A percentile compares a stretch with the other conserved stretches of the same genome.
Conservation (phyloP, 2,888 invertebrate species). For the Cephus rjabovi region DNA sequence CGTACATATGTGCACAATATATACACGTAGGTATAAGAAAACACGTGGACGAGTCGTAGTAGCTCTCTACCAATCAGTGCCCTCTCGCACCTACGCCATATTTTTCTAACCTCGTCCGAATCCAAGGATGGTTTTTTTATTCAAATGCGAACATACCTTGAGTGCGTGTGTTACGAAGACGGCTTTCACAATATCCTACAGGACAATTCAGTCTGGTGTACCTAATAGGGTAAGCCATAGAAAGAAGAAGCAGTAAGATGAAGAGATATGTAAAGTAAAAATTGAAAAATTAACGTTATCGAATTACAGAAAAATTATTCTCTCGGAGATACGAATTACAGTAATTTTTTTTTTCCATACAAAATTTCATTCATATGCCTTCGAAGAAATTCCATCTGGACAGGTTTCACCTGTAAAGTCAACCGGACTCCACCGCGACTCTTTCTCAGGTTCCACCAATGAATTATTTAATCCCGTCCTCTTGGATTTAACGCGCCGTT, state of each 20-base stretch:
- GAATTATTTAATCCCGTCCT: constrained; percentile 6
- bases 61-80: neutral
- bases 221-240: neutral
- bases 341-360: neutral
- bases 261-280: neutral
- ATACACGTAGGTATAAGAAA: neutral
- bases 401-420: neutral
- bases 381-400: neutral
- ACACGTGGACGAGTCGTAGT: neutral
- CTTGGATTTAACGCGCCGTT: neutral
- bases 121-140: constrained; percentile 10
- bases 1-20: neutral
- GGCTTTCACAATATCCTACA: constrained; percentile 1
- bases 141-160: constrained; percentile 5
- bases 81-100: constrained; percentile 11
- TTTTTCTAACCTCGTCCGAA: constrained; percentile 9
- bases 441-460: neutral
- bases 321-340: neutral
- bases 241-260: neutral
- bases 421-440: neutral
- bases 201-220: neutral
- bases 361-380: neutral
- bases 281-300: neutral
- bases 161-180: neutral
- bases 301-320: neutral